phyloP scores from a whole-genome alignment of 2,113 vertebrate genomes.

The Calidris pygmaea region DNA sequence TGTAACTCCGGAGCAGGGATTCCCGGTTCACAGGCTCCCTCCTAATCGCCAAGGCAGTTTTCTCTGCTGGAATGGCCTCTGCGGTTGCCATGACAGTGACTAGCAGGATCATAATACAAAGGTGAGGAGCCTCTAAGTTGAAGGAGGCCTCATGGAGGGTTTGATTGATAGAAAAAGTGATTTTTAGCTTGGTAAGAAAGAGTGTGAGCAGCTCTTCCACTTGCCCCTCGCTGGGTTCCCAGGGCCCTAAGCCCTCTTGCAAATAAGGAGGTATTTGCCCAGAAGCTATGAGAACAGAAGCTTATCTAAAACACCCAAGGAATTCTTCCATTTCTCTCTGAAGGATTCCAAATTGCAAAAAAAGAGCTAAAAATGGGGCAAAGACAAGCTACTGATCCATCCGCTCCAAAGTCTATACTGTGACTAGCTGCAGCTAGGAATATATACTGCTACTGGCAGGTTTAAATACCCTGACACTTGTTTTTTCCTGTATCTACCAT shows the following conservation, averaged over 20 bases:
- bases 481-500: neutral
- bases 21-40: neutral
- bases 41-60: neutral
- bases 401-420: neutral
- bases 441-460: neutral
- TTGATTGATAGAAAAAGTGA: conserved; percentile 59
- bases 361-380: neutral
- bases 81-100: conserved; percentile 45
- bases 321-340: neutral
- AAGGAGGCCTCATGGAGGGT: conserved; percentile 27
- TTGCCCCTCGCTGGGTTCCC: conserved; percentile 70
- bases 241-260: conserved; percentile 65
- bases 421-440: neutral
- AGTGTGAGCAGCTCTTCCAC: conserved; percentile 12
- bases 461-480: neutral
- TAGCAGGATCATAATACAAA: conserved; percentile 23
- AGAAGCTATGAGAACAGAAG: conserved; percentile 32
- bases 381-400: neutral
- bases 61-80: conserved; percentile 24
- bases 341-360: neutral
- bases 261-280: conserved; percentile 50
- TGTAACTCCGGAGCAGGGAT: neutral
- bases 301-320: neutral
- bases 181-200: conserved; percentile 30
- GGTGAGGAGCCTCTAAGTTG: conserved; percentile 32